A percentile compares a stretch with the other conserved stretches of the same genome.
These are phyloP conservation scores for Ophioninae sp. DNA, from an alignment of 2,888 invertebrate species.

Conservation along the genomic window DNA sequence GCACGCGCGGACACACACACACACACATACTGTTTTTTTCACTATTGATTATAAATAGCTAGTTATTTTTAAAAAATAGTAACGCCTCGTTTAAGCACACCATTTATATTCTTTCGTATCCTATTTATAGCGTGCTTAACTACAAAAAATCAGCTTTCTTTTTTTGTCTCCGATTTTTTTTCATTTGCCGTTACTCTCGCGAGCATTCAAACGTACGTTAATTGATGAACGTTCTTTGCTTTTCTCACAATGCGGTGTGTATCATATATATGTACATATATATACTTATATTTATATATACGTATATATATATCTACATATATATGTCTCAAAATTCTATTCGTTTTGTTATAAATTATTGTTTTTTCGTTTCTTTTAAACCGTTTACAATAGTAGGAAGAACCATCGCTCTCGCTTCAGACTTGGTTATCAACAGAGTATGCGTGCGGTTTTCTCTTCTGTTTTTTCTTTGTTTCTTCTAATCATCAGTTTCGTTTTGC, in stretches of 20 bases:
- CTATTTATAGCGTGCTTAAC: slow-evolving; percentile 64
- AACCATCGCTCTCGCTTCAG: slow-evolving; percentile 72
- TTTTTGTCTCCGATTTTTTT: slow-evolving; percentile 55
- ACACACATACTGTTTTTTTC: neutral
- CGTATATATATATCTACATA: slow-evolving; percentile 11
- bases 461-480: slow-evolving; percentile 11
- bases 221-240: slow-evolving; percentile 60
- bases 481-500: slow-evolving; percentile 43
- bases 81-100: slow-evolving; percentile 69
- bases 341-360: slow-evolving; percentile 74
- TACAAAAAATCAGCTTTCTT: slow-evolving; percentile 65
- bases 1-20: neutral
- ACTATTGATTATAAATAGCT: slow-evolving; percentile 74
- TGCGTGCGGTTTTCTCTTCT: slow-evolving; percentile 50
- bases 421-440: slow-evolving; percentile 66
- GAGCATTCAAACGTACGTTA: slow-evolving; percentile 51
- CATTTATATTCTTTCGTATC: slow-evolving; percentile 47
- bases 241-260: slow-evolving; percentile 68
- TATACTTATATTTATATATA: slow-evolving; percentile 5
- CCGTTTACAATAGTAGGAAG: slow-evolving; percentile 74
- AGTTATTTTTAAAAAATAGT: slow-evolving; percentile 75
- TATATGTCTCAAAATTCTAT: slow-evolving; percentile 64
- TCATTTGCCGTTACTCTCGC: slow-evolving; percentile 53
- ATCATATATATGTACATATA: slow-evolving; percentile 45
- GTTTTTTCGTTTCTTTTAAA: slow-evolving; percentile 67